Evolutionary conservation across 1,140 invertebrate species (phyloP).

Genomic region (Lepidostoma basale): DNA sequence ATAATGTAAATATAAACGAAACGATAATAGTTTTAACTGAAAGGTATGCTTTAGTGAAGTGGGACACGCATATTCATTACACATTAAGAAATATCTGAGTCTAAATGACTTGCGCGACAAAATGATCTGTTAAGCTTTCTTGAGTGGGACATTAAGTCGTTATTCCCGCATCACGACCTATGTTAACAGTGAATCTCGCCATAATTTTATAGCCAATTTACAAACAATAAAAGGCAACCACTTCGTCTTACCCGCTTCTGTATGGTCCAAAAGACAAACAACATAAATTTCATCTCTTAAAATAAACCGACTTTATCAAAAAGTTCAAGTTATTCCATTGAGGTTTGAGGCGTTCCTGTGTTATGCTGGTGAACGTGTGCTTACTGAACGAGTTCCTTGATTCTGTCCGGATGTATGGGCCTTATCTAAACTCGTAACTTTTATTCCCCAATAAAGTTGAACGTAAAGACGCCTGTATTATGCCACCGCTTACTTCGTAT

Average conservation of each 20-base stretch:
- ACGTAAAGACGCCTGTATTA: constrained; percentile 49
- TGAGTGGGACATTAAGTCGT: constrained; percentile 26
- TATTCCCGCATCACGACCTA: constrained; percentile 36
- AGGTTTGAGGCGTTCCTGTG: neutral
- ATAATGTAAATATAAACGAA: too few relatives aligned
- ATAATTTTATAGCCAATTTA: constrained; percentile 64
- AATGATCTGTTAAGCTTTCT: constrained; percentile 21
- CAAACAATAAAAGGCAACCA: constrained; percentile 63
- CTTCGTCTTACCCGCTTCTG: constrained; percentile 55
- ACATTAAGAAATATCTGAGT: neutral
- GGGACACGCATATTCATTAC: too few relatives aligned
- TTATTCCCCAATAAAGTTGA: constrained; percentile 51
- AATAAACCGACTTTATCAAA: neutral
- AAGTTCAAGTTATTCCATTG: neutral
- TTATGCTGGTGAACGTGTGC: neutral
- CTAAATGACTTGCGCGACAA: constrained; percentile 16
- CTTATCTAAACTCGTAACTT: constrained; percentile 55
- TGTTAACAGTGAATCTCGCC: constrained; percentile 37
- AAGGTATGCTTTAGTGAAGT: too few relatives aligned
- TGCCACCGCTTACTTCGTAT: constrained; percentile 16
- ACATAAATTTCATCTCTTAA: neutral
- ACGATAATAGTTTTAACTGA: too few relatives aligned
- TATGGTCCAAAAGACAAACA: constrained; percentile 47
- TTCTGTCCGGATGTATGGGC: neutral
- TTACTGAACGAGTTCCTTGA: neutral